These are phyloP conservation scores for Drosophila pruinosa DNA, from an alignment of 1,140 invertebrate species.

Conservation along the genomic window DNA sequence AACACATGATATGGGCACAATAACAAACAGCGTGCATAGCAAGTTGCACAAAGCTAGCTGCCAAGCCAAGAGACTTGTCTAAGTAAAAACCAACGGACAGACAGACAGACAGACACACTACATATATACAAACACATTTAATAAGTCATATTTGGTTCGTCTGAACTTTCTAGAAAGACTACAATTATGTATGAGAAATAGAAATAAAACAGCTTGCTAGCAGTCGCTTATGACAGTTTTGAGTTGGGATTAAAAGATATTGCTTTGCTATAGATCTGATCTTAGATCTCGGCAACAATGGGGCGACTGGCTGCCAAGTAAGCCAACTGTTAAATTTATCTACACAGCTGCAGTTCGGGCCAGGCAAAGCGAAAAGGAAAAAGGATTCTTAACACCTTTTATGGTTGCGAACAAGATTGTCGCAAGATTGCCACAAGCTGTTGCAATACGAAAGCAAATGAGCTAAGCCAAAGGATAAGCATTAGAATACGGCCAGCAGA, in stretches of 20 bases:
- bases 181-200: background rate
- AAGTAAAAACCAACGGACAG: too few relatives aligned
- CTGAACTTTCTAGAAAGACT: background rate
- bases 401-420: constrained; percentile 11
- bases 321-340: constrained; percentile 18
- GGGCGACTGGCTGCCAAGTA: background rate
- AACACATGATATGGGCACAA: too few relatives aligned
- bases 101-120: too few relatives aligned
- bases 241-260: background rate
- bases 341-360: constrained; percentile 41
- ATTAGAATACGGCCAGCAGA: constrained; percentile 40
- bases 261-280: background rate
- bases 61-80: too few relatives aligned
- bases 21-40: too few relatives aligned
- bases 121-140: too few relatives aligned
- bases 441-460: constrained; percentile 54
- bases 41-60: too few relatives aligned
- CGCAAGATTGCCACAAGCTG: constrained; percentile 51
- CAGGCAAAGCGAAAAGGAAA: constrained; percentile 24
- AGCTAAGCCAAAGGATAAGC: constrained; percentile 52
- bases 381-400: constrained; percentile 51
- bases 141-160: too few relatives aligned
- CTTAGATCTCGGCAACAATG: constrained; percentile 3
- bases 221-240: constrained; percentile 22
- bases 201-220: background rate